Evolutionary conservation across 92 coral and sea anemone genomes (phyloP), one percentile per base, ranked within the genome.

Genomic region (Zoanthus gigantus): DNA sequence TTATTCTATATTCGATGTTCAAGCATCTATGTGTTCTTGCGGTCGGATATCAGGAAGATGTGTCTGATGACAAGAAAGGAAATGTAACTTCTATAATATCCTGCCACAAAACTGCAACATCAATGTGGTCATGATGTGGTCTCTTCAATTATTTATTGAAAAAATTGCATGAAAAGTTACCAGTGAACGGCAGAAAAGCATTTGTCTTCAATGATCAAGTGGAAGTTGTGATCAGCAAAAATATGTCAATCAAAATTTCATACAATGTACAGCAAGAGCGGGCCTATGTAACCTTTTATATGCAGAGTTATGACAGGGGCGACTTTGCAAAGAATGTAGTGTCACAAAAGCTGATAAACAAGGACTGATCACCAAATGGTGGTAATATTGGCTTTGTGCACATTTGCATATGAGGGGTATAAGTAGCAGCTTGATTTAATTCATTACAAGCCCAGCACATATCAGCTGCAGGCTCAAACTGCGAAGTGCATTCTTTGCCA

Each of bases 391-490:
- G 87, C 71, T 68, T 88, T 88, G 72, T 78, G 83, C 3, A 92
- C 94, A 88, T 90, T 87, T 13, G 93, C 93, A 91, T 89, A 83
- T 4, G 94, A 94, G 14, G 93, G 89, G 9, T 23, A 37, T 79
- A 89, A 9, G 96, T 94, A 31, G 88, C 94, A 68, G 93, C 94
- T 52, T 89, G 94, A 72, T 87, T 93, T 7, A 93, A 52, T 50
- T 89, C 94, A 69, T 73, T 67, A 50, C 88, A 86, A 7, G 91
- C 91, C 92, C 94, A 91, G 42, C 66, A 34, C 89, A 81, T 73
- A 66, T 93, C 96, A 30, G 94, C 96, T 71, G 94, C 90, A 34
- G 94, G 93, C n/a, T 94, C 92, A 68, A 79, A 79, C 30, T 79
- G 57, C 58, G 74, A 29, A 8, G 71, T 86, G 28, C 67, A 78